Conservation (phyloP, 2,888 invertebrate species). For the Cryptosula pallasiana region DNA sequence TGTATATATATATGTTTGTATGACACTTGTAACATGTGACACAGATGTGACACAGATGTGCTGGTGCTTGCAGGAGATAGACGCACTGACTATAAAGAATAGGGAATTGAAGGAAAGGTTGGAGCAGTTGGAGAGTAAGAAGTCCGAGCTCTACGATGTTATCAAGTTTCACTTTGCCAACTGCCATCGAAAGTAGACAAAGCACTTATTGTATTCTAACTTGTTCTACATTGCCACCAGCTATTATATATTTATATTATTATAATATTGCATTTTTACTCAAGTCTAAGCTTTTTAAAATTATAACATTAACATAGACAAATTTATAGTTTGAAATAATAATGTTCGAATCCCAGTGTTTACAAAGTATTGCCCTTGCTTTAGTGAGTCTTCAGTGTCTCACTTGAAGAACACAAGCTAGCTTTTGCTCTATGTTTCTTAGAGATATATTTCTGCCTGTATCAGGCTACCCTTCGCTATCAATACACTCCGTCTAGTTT, state of each 20-base stretch:
- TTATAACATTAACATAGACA: too few relatives aligned
- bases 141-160: constrained; percentile 9
- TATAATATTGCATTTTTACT: neutral
- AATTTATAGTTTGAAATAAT: neutral
- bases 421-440: neutral
- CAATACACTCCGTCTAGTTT: neutral
- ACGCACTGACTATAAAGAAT: constrained; percentile 1
- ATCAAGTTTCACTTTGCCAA: constrained; percentile 23
- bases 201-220: too few relatives aligned
- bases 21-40: too few relatives aligned
- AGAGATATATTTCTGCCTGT: neutral
- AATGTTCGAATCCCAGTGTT: neutral
- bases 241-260: neutral
- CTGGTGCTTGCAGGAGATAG: constrained; percentile 4
- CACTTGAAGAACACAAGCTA: neutral
- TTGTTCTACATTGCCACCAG: neutral
- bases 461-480: neutral
- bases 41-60: too few relatives aligned
- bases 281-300: too few relatives aligned
- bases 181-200: neutral
- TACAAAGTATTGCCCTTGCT: neutral
- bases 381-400: neutral
- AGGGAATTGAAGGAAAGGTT: neutral
- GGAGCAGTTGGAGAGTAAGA: neutral
- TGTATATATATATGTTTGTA: too few relatives aligned